Conservation (phyloP, 2,888 invertebrate species). For the Mesorhabditis spiculigera region DNA sequence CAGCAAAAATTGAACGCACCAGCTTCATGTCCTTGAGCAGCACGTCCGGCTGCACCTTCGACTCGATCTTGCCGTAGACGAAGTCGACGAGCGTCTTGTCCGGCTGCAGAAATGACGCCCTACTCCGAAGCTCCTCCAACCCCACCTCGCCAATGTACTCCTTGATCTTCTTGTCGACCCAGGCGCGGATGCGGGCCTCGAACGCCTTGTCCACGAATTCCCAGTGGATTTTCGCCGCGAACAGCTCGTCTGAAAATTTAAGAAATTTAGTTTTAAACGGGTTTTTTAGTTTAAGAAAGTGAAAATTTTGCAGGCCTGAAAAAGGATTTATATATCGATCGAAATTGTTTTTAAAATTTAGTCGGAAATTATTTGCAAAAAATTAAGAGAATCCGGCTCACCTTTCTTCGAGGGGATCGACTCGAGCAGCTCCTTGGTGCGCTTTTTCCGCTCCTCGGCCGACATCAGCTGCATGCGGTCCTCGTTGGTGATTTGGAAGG, state of each 20-base stretch:
- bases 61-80: slow-evolving; percentile 94
- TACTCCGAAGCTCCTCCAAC: not conserved
- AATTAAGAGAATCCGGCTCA: slow-evolving; percentile 5
- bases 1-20: slow-evolving; percentile 66
- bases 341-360: not conserved
- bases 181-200: slow-evolving; percentile 94
- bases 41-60: slow-evolving; percentile 84
- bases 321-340: not conserved
- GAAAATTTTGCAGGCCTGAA: not conserved
- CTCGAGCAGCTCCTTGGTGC: slow-evolving; percentile 94
- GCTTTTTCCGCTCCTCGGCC: slow-evolving; percentile 82
- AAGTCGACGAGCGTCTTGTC: slow-evolving; percentile 97
- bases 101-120: slow-evolving; percentile 74
- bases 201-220: slow-evolving; percentile 77
- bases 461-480: slow-evolving; percentile 52
- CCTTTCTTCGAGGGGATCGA: slow-evolving; percentile 92
- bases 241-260: slow-evolving; percentile 73
- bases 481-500: slow-evolving; percentile 52
- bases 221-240: slow-evolving; percentile 90
- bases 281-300: not conserved
- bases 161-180: slow-evolving; percentile 99
- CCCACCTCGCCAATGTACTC: slow-evolving; percentile 77
- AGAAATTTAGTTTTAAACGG: not conserved
- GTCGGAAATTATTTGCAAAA: not conserved
- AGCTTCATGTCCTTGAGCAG: slow-evolving; percentile 97